Evolutionary conservation across 2,888 invertebrate species (phyloP), one percentile per base, ranked within the genome.

Genomic region (Seira ritae): DNA sequence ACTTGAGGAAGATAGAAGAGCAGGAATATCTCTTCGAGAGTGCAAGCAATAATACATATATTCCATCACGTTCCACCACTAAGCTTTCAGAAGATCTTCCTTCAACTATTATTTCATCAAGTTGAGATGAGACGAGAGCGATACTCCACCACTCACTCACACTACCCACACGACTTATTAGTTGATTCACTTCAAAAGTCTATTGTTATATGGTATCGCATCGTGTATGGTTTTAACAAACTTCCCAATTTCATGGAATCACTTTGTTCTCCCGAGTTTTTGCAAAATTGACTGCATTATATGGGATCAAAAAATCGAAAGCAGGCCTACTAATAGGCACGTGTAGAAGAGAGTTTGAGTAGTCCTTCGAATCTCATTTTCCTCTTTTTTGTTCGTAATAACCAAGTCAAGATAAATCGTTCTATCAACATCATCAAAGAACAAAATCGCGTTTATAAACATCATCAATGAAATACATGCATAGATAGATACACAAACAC

Each of bases 371-470:
- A 50, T 50, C 50, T 50, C 50, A 50, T 50, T 50, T 50, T 15
- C 50, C 31, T 31, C n/a, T n/a, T n/a, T n/a, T n/a, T n/a, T n/a
- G n/a, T n/a, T n/a, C 12, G 15, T 50, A 50, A 50, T 50, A 50
- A 50, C 17, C 50, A 50, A 50, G 50, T 50, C 50, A 50, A 50
- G 50, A 50, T 50, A 50, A 50, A 50, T 50, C 50, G 12, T 50
- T 50, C 50, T 50, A 50, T 50, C 50, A 50, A 50, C 50, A 50
- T 50, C 50, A 50, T 50, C 50, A 50, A 50, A 50, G 17, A 50
- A n/a, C 50, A 50, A n/a, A n/a, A 50, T 50, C 50, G 50, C 50
- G 50, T 50, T 50, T 50, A 50, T 50, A 50, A 50, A 50, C 50
- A 50, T 50, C 50, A 50, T 50, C 50, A 50, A 50, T 50, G 12